A percentile compares a stretch with the other conserved stretches of the same genome.
These are phyloP conservation scores for Asobara japonica DNA, from an alignment of 1,140 invertebrate genomes.

Conservation along the genomic window DNA sequence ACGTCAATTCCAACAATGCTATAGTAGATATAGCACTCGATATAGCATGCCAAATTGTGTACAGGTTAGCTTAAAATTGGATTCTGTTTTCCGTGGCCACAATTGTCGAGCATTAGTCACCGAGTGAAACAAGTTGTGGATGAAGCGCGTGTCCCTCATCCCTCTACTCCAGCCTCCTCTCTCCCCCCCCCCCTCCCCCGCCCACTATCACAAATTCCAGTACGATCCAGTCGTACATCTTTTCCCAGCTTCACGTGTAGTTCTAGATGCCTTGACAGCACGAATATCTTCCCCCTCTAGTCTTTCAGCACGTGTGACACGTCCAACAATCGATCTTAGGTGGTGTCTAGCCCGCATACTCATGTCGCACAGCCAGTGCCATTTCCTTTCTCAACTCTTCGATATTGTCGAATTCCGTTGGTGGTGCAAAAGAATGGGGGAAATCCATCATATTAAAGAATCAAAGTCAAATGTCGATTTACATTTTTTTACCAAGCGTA, in stretches of 20 bases:
- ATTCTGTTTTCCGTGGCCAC: conserved; percentile 1
- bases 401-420: not conserved
- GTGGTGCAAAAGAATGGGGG: not conserved
- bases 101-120: conserved; percentile 13
- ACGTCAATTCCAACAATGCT: too few relatives aligned
- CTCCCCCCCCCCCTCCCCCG: not conserved
- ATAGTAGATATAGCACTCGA: too few relatives aligned
- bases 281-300: not conserved
- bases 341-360: not conserved
- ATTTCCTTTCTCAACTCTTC: too few relatives aligned
- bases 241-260: not conserved
- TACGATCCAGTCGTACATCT: not conserved
- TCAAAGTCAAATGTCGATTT: conserved; percentile 10
- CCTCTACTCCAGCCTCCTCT: not conserved
- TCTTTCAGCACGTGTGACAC: not conserved
- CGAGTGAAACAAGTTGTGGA: not conserved
- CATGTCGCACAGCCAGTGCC: conserved; percentile 1
- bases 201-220: not conserved
- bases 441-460: not conserved
- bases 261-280: not conserved
- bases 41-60: too few relatives aligned
- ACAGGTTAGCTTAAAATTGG: conserved; percentile 1
- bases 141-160: not conserved
- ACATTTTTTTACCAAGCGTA: too few relatives aligned
- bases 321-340: conserved; percentile 1